Base-by-base conservation (phyloP, 2,113 vertebrate species). In the Capreolus pygargus region DNA sequence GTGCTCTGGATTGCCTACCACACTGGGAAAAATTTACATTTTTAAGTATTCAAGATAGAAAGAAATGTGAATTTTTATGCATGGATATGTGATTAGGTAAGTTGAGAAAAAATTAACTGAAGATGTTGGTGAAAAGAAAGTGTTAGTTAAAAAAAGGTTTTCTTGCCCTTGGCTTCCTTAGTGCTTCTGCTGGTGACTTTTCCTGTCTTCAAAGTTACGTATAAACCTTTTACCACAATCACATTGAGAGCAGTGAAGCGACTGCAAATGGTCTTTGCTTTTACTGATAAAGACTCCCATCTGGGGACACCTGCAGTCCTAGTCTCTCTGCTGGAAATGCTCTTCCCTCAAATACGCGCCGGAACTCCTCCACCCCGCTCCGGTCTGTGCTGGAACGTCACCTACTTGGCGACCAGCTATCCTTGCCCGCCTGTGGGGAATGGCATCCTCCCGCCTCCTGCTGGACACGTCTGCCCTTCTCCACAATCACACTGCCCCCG, bases 341-440 rank as follows among this genome's bases (percentile, higher is more conserved):
- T 45, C 57, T 7, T 17, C 27, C 60, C 45, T 14, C 43, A 60
- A 15, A 16, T 2, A 2, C 0, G 6, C 3, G 23, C 52, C 0
- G 1, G n/a, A 15, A 27, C 1, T 2, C 14, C 19, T 28, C 17
- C 45, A 9, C 1, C 4, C 28, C 45, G 45, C 11, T 15, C 30
- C 1, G 0, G 33, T 33, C 57, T 67, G 17, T n/a, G 52, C 45
- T 76, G 11, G 2, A 3, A 54, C 10, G 5, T 25, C 67, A 27
- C 13, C 33, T 43, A 1, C 67, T 33, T 3, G 14, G 79, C 39
- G 27, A 52, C 19, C 25, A 5, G 27, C 3, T 6, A 17, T 16
- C 58, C 67, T 17, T 0, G 15, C n/a, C 60, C 28, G 2, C 21
- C 19, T 39, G 7, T 5, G 16, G 50, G 81, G 28, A 60, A 8